phyloP scores from a whole-genome alignment of 2,113 vertebrate species.

The Numida meleagris region DNA sequence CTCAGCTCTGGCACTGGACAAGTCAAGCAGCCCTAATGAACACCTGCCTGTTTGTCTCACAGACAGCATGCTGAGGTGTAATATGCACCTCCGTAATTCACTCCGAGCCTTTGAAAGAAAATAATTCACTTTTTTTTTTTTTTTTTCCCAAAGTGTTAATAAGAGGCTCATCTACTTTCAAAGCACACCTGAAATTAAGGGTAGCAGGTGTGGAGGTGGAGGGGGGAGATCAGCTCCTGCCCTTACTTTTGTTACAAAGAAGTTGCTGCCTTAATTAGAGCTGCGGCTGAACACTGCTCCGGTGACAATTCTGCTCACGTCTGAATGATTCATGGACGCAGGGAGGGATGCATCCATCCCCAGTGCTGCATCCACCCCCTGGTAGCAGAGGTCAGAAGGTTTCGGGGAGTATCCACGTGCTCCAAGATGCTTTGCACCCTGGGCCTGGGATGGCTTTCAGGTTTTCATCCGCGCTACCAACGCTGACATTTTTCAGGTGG shows the following conservation, averaged over 20 bases:
- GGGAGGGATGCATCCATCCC: not conserved
- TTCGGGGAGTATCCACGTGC: not conserved
- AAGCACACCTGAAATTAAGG: not conserved
- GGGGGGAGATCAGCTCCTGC: not conserved
- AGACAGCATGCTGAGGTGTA: not conserved
- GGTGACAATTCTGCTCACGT: not conserved
- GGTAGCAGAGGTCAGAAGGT: not conserved
- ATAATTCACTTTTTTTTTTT: not conserved
- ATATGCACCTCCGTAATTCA: not conserved
- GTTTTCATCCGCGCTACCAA: not conserved
- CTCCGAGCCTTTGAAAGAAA: not conserved
- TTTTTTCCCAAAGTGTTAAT: not conserved
- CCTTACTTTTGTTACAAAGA: not conserved
- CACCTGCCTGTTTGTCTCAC: not conserved
- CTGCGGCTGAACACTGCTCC: not conserved
- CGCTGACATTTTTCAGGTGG: not conserved
- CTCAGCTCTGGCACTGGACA: not conserved
- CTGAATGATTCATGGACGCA: not conserved
- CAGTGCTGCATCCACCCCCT: not conserved
- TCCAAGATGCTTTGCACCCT: not conserved
- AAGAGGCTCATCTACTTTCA: not conserved
- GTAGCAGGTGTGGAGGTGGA: not conserved
- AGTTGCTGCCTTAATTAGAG: not conserved
- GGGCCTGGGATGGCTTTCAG: accelerated
- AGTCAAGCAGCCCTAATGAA: not conserved